These are phyloP conservation scores for Tribolium freemani DNA, from an alignment of 2,888 invertebrate species.

Conservation along the genomic window DNA sequence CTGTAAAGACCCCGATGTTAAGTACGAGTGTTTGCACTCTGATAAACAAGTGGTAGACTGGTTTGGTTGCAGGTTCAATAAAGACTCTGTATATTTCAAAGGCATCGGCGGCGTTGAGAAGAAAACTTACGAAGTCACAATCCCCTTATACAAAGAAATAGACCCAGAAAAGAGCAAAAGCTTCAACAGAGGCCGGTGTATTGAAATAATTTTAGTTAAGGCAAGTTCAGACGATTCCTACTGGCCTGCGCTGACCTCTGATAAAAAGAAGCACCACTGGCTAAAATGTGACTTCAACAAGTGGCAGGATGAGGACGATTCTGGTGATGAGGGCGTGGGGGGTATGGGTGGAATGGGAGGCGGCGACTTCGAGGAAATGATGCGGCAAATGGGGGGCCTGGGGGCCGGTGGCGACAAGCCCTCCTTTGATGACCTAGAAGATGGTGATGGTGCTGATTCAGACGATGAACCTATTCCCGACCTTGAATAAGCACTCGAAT, in stretches of 20 bases:
- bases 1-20: constrained; percentile 87
- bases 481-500: constrained; percentile 72
- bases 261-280: constrained; percentile 92
- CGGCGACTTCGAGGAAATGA: constrained; percentile 79
- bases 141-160: constrained; percentile 87
- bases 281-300: constrained; percentile 98
- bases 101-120: constrained; percentile 88
- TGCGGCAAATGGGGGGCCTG: constrained; percentile 80
- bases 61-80: constrained; percentile 73
- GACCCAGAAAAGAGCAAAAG: constrained; percentile 83
- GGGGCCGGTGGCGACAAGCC: constrained; percentile 75
- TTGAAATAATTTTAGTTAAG: constrained; percentile 82
- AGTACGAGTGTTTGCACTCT: constrained; percentile 66
- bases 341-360: constrained; percentile 67
- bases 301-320: constrained; percentile 98
- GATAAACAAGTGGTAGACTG: background rate
- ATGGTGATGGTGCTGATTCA: constrained; percentile 74
- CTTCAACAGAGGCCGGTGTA: constrained; percentile 80
- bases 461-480: constrained; percentile 87
- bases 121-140: constrained; percentile 88
- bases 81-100: constrained; percentile 83
- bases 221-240: constrained; percentile 78
- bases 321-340: constrained; percentile 81
- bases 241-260: constrained; percentile 91
- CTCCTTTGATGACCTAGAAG: constrained; percentile 82